Percentiles rank a stretch among this genome's conserved stretches.
Evolutionary conservation across 2,797 vertebrate species (phyloP).

Genomic region (Steatocranus sp.): DNA sequence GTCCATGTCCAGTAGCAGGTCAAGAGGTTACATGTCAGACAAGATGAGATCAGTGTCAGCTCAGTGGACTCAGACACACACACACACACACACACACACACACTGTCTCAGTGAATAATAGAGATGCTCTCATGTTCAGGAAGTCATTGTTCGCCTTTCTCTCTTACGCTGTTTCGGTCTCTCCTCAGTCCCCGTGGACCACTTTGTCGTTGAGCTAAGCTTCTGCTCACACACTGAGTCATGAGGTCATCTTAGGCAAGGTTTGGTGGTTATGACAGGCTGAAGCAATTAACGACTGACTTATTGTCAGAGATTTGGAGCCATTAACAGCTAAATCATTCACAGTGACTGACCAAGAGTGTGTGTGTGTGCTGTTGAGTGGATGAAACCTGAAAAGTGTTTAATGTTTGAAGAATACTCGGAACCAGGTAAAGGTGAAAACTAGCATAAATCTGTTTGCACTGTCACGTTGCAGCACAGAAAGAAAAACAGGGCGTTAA

Average conservation of each 20-base stretch:
- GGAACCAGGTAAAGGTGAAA: neutral
- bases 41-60: conserved; percentile 53
- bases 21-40: conserved; percentile 32
- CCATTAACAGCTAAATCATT: conserved; percentile 51
- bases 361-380: neutral
- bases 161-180: neutral
- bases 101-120: conserved; percentile 29
- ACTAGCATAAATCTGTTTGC: neutral
- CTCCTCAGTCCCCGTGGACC: conserved; percentile 23
- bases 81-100: conserved; percentile 10
- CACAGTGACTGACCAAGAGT: neutral
- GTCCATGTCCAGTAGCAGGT: neutral
- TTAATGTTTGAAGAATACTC: neutral
- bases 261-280: conserved; percentile 36
- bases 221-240: neutral
- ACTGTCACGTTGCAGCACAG: neutral
- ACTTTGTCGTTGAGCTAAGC: neutral
- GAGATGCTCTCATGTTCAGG: conserved; percentile 15
- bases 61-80: conserved; percentile 41
- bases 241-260: conserved; percentile 51
- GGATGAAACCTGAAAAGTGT: neutral
- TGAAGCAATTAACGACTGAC: conserved; percentile 45
- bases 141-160: conserved; percentile 39
- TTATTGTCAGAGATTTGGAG: conserved; percentile 34
- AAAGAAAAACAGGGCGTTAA: neutral